A percentile compares a stretch with the other conserved stretches of the same genome.
phyloP scores from a whole-genome alignment of 2,113 vertebrate genomes.

The Syngnathoides biaculeatus region DNA sequence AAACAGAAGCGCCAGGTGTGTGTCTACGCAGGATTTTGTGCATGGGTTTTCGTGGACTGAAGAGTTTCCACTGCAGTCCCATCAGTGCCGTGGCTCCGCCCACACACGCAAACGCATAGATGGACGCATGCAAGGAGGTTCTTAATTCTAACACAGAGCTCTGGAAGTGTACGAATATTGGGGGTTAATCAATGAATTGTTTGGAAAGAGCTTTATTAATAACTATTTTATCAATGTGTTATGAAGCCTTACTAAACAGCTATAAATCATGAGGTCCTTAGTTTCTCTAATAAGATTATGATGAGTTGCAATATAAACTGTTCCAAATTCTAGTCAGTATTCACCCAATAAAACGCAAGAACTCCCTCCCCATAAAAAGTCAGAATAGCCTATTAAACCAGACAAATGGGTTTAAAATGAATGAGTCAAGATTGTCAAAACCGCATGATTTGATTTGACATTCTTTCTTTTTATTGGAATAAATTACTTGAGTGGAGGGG shows the following conservation, averaged over 20 bases:
- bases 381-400: too few relatives aligned
- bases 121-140: background rate
- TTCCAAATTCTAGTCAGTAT: too few relatives aligned
- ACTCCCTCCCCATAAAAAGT: too few relatives aligned
- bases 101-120: conserved; percentile 15
- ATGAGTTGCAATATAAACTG: too few relatives aligned
- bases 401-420: too few relatives aligned
- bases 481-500: too few relatives aligned
- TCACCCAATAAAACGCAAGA: too few relatives aligned
- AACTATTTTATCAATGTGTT: background rate
- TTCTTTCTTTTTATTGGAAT: too few relatives aligned
- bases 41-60: conserved; percentile 25
- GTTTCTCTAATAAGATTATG: too few relatives aligned
- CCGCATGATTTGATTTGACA: too few relatives aligned
- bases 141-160: background rate
- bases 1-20: conserved; percentile 56
- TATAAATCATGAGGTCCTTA: background rate
- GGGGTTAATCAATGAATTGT: conserved; percentile 35
- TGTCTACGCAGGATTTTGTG: background rate
- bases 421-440: too few relatives aligned
- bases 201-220: background rate
- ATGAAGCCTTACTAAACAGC: background rate
- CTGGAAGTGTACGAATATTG: background rate
- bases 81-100: conserved; percentile 16
- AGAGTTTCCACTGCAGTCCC: conserved; percentile 42